These are phyloP conservation scores for Rhodeus uyekii DNA, from an alignment of 2,797 vertebrate species.

Conservation along the genomic window DNA sequence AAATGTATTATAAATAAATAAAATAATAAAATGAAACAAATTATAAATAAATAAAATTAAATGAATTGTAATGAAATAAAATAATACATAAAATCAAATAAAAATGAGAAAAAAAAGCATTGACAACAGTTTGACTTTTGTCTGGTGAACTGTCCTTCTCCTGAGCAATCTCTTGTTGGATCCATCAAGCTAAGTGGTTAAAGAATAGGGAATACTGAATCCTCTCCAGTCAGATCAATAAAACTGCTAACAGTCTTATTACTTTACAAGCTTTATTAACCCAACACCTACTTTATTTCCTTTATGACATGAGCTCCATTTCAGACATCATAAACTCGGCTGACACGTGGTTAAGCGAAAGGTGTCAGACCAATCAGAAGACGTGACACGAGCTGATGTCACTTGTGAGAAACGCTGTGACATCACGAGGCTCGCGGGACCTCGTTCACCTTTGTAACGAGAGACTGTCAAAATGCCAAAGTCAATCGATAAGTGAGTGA, in stretches of 20 bases:
- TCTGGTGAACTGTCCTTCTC: slow-evolving; percentile 20
- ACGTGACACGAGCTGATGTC: neutral
- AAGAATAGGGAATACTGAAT: slow-evolving; percentile 7
- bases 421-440: slow-evolving; percentile 46
- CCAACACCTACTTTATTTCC: slow-evolving; percentile 29
- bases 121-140: slow-evolving; percentile 6
- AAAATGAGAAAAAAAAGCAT: too few species aligned
- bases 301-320: slow-evolving; percentile 16
- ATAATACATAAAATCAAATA: too few species aligned
- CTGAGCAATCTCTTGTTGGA: slow-evolving; percentile 12
- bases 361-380: slow-evolving; percentile 16
- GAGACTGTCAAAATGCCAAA: slow-evolving; percentile 59
- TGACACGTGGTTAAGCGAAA: neutral
- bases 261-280: slow-evolving; percentile 19
- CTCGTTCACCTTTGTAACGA: slow-evolving; percentile 53
- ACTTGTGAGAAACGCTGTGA: slow-evolving; percentile 44
- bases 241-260: slow-evolving; percentile 30
- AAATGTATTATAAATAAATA: too few species aligned
- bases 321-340: slow-evolving; percentile 31
- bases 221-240: slow-evolving; percentile 43
- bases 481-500: slow-evolving; percentile 54
- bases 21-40: too few species aligned
- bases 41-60: too few species aligned
- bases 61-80: too few species aligned
- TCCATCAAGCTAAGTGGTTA: slow-evolving; percentile 36